Evolutionary conservation across 2,113 vertebrate species (phyloP), one percentile per base, ranked within the genome.

Genomic region (Mastomys coucha): DNA sequence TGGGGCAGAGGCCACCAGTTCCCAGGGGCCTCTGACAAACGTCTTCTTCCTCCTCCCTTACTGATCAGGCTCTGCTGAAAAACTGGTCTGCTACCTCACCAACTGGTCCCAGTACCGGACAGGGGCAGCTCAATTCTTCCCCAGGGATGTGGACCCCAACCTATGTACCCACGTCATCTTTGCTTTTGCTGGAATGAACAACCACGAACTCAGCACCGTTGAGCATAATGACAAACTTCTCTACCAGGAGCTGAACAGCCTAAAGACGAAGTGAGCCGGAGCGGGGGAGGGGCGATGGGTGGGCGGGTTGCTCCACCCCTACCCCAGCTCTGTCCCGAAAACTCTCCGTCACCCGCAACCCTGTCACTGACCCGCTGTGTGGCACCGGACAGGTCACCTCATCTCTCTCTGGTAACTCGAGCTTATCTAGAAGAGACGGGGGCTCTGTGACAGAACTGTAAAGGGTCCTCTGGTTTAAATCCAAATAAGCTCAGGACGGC

Each of bases 111-210:
- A 98, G 90, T 99, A 99, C 95, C 97, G 98, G 85, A 69, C 95
- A 16, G 98, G 97, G 7, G 58, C 81, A 0, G 98, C 98, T 13
- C 97, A 81, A 72, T 99, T 98, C 97, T 60, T 98, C 56, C 98
- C 98, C 9, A 69, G 96, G n/a, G 96, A 98, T 10, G 97, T 99
- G 39, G 98, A 98, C 72, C 98, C 99, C 65, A 80, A 65, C 31
- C 98, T 99, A 26, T 99, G 98, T 78, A 99, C 98, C 65, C 98
- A 99, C 93, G 97, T 99, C 42, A 94, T 99, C 45, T 99, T 98
- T 1, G 96, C 98, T n/a, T 99, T 98, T 42, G 98, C 98, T 3
- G 97, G 98, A 92, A 98, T 99, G 88, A 96, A 82, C 58, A 77
- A 67, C 10, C 98, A 98, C 78, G 87, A 98, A 85, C 97, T 99